Percentiles rank a stretch among this genome's conserved stretches.
These are phyloP conservation scores for Uromys caudimaculatus DNA, from an alignment of 2,797 vertebrate species.

Conservation along the genomic window DNA sequence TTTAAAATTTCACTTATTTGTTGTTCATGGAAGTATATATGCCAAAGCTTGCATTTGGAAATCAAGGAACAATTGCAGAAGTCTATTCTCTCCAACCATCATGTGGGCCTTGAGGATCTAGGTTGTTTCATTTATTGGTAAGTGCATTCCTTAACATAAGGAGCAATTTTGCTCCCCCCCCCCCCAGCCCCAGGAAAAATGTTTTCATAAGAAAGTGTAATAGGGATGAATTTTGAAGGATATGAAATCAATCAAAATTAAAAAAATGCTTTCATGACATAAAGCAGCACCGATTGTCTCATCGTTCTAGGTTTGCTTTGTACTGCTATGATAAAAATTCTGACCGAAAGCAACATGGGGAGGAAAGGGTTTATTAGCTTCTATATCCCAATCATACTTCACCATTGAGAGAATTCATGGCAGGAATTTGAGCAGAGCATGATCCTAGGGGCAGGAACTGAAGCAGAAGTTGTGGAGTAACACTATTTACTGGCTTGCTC, in stretches of 20 bases:
- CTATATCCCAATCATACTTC: not conserved
- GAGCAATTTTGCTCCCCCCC: not conserved
- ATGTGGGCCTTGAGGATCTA: not conserved
- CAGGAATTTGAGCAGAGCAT: not conserved
- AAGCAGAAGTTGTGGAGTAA: not conserved
- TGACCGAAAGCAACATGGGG: not conserved
- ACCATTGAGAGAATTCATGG: not conserved
- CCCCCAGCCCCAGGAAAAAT: not conserved
- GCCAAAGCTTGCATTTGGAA: not conserved
- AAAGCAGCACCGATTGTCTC: not conserved
- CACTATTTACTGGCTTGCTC: not conserved
- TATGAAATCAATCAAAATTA: not conserved
- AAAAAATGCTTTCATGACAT: not conserved
- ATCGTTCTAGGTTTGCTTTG: not conserved
- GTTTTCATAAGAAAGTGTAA: slow-evolving; percentile 8
- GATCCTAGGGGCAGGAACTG: not conserved
- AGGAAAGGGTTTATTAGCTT: not conserved
- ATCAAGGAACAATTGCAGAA: not conserved
- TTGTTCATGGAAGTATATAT: not conserved
- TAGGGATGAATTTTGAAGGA: slow-evolving; percentile 11
- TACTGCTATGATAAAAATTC: not conserved
- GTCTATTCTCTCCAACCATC: not conserved
- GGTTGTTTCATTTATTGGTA: not conserved
- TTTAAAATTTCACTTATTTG: not conserved
- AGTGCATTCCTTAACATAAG: not conserved